Base-by-base conservation (phyloP, 92 coral and sea anemone species). In the Porites lobata region DNA sequence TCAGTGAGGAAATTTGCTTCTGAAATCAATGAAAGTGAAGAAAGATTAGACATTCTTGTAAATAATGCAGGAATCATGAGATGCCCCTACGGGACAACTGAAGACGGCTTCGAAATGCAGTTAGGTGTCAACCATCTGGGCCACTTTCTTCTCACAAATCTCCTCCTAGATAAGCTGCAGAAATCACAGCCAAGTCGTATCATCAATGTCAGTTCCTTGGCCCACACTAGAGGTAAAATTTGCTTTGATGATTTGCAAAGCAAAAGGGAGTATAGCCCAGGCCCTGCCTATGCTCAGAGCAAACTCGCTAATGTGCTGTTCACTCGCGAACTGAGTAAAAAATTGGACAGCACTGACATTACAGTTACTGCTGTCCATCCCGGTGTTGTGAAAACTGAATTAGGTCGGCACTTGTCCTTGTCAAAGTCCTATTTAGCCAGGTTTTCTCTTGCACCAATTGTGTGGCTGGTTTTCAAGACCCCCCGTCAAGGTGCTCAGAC, bases 31-130 rank as follows among this genome's bases (percentile, higher is more conserved):
- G 85, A 80, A 22, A 94, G 91, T 29, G 99, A 94, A 83, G 90
- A 77, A 43, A 90, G 92, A 77, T 72, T 96, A 20, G 92, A 96
- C 87, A 87, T 94, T 15, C 86, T 95, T 20, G 89, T 95, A 73
- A 95, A 95, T 79, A 95, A 95, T 76, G 98, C 98, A 65, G 98
- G 96, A 18, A 86, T 91, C 58, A 85, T 92, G 50, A 93, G 98
- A 0, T 89, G 93, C 65, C 90, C 88, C 0, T 72, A 83, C 12
- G 61, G 85, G 80, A 93, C 89, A 72, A 93, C 98, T 21, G 76
- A 70, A 22, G 98, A 95, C 67, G 93, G 90, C 50, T 82, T 95
- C 17, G 98, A 95, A 58, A 87, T 81, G 58, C 89, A 88, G 14
- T 88, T 95, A 68, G 96, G 94, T 70, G 98, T 95, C 43, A 95